Conservation (phyloP, 2,797 vertebrate genomes). For the Ciconia nigra region DNA sequence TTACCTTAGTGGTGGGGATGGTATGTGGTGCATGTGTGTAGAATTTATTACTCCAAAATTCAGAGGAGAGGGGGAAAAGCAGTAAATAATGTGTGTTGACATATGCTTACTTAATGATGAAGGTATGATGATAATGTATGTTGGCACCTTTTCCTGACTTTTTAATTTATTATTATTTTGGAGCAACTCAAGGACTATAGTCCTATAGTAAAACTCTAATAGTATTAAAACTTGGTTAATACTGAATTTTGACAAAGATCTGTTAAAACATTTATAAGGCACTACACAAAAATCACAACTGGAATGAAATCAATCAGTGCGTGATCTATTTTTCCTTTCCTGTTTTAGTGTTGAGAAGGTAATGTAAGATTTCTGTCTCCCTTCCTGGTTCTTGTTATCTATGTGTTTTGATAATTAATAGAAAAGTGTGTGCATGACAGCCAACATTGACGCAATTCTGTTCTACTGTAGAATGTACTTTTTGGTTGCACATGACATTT, state of each 20-base stretch:
- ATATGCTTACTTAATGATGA: neutral
- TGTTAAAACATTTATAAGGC: neutral
- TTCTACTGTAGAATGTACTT: neutral
- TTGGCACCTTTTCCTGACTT: neutral
- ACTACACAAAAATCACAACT: neutral
- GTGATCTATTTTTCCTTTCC: neutral
- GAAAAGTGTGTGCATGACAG: neutral
- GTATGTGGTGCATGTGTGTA: fast-evolving
- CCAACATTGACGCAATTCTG: fast-evolving
- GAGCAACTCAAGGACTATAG: neutral
- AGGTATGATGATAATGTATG: neutral
- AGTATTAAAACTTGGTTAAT: neutral
- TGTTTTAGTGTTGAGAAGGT: neutral
- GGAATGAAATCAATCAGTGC: neutral
- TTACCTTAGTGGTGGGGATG: neutral
- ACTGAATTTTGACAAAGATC: neutral
- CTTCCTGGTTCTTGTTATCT: neutral
- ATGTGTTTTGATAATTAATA: neutral
- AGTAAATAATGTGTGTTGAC: neutral
- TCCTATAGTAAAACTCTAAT: neutral
- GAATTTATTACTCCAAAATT: neutral
- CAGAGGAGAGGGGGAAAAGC: neutral
- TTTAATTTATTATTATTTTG: neutral
- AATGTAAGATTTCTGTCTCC: neutral
- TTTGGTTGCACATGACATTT: neutral